Percentiles rank a stretch among this genome's conserved stretches.
Evolutionary conservation across 2,797 vertebrate species (phyloP).

Genomic region (Oreochromis grahami): DNA sequence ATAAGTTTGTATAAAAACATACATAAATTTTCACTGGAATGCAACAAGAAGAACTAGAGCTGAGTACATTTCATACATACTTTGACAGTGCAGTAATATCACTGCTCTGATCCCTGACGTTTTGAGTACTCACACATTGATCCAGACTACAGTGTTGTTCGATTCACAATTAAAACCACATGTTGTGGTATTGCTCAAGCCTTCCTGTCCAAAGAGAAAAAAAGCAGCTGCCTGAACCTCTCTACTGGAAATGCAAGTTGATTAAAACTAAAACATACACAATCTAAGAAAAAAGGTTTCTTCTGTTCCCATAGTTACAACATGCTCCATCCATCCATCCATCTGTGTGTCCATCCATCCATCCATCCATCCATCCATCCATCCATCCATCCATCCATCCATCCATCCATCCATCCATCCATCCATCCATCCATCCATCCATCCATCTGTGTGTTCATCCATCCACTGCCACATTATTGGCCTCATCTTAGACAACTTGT

Average conservation of each 20-base stretch:
- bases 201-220: neutral
- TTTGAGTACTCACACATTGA: neutral
- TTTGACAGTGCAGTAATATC: neutral
- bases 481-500: neutral
- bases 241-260: neutral
- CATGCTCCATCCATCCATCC: neutral
- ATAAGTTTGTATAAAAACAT: neutral
- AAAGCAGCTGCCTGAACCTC: neutral
- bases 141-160: neutral
- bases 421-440: neutral
- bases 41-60: neutral
- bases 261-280: neutral
- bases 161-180: neutral
- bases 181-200: neutral
- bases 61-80: neutral
- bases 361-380: neutral
- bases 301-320: neutral
- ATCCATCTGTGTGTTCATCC: neutral
- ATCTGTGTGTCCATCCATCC: neutral
- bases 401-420: neutral
- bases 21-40: neutral
- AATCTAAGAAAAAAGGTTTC: neutral
- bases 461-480: neutral
- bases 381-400: neutral
- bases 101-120: rapidly evolving